Evolutionary conservation across 2,113 vertebrate genomes (phyloP).

Genomic region (Lepus europaeus): DNA sequence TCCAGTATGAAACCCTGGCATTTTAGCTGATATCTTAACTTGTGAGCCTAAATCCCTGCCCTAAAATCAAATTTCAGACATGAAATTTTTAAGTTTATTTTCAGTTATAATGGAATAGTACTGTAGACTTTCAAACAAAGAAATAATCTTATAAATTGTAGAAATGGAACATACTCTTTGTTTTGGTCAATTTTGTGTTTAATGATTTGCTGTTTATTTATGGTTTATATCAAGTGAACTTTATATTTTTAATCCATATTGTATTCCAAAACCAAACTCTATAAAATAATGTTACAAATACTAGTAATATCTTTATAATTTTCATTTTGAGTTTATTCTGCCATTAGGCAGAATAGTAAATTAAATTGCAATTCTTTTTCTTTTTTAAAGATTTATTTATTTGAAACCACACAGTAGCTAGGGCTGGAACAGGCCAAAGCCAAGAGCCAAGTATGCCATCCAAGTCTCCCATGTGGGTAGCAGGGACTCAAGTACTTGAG

Average conservation of each 20-base stretch:
- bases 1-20: too few species aligned
- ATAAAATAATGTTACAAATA: constrained; percentile 10
- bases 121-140: background rate
- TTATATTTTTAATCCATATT: background rate
- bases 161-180: background rate
- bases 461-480: too few species aligned
- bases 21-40: too few species aligned
- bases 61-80: constrained; percentile 36
- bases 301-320: background rate
- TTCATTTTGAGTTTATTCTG: constrained; percentile 45
- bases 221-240: constrained; percentile 1
- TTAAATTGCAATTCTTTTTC: constrained; percentile 44
- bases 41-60: background rate
- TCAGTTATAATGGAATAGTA: background rate
- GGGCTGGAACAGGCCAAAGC: too few species aligned
- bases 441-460: too few species aligned
- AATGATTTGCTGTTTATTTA: constrained; percentile 19
- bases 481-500: too few species aligned
- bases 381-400: too few species aligned
- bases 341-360: background rate
- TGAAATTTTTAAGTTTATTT: constrained; percentile 36
- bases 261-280: background rate
- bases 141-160: constrained; percentile 13
- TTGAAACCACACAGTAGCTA: too few species aligned
- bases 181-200: constrained; percentile 25